phyloP scores from a whole-genome alignment of 1,140 invertebrate genomes.

The Drosophila repletoides region DNA sequence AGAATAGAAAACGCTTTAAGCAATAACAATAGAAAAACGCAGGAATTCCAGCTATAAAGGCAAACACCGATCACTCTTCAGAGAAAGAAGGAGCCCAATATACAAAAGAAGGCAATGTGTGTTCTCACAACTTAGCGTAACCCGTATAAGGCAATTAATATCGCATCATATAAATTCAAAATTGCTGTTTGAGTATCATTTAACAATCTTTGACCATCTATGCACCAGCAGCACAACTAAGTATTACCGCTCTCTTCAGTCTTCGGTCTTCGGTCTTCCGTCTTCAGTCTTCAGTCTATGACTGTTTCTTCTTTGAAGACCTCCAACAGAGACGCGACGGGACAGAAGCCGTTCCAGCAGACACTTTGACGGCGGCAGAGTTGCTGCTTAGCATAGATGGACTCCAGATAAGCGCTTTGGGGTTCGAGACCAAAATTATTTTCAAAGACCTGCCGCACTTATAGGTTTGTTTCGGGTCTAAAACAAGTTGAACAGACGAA shows the following conservation, averaged over 20 bases:
- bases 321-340: constrained; percentile 9
- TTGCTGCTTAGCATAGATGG: constrained; percentile 55
- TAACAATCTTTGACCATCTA: constrained; percentile 72
- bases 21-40: too few species aligned
- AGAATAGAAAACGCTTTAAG: too few species aligned
- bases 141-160: constrained; percentile 61
- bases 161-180: constrained; percentile 73
- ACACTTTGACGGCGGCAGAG: constrained; percentile 55
- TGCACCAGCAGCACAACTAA: constrained; percentile 37
- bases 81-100: not conserved
- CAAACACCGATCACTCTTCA: not conserved
- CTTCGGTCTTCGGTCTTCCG: not conserved
- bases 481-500: not conserved
- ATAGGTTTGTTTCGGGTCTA: not conserved
- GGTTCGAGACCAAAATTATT: constrained; percentile 48
- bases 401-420: constrained; percentile 57
- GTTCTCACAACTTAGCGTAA: constrained; percentile 57
- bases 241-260: not conserved
- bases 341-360: constrained; percentile 48
- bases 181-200: constrained; percentile 72
- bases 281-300: constrained; percentile 16
- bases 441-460: constrained; percentile 61
- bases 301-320: constrained; percentile 8
- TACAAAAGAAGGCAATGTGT: constrained; percentile 38
- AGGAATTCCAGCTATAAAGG: too few species aligned